Evolutionary conservation across 64 coral and sea anemone species (phyloP).

Genomic region (Catalaphyllia jardinei): DNA sequence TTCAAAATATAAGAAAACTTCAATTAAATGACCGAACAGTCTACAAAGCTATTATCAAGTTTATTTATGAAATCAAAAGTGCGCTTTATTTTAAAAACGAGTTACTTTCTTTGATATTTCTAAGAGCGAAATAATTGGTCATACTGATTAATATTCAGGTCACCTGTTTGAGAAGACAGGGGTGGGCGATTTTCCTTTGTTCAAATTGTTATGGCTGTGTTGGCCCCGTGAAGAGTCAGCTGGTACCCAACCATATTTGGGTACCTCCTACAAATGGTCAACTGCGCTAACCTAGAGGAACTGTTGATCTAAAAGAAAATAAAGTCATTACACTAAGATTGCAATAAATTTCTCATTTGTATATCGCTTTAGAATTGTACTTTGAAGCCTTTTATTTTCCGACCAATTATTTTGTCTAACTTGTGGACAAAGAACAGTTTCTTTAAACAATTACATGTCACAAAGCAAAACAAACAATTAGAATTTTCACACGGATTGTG

Average conservation of each 20-base stretch:
- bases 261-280: background rate
- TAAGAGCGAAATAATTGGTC: background rate
- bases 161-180: conserved; percentile 21
- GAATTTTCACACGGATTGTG: background rate
- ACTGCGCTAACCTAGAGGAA: background rate
- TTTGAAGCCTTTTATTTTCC: background rate
- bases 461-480: background rate
- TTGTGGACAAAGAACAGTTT: background rate
- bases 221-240: background rate
- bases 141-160: conserved; percentile 17
- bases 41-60: background rate
- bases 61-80: background rate
- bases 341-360: background rate
- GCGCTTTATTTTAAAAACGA: background rate
- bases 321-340: background rate
- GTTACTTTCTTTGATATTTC: background rate
- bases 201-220: conserved; percentile 32
- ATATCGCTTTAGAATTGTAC: background rate
- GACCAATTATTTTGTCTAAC: background rate
- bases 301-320: background rate
- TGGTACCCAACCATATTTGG: conserved; percentile 29
- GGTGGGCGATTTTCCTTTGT: conserved; percentile 26
- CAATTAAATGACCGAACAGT: background rate
- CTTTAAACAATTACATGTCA: background rate
- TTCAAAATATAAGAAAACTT: background rate